phyloP scores from a whole-genome alignment of 2,113 vertebrate species.

The Vidua chalybeata region DNA sequence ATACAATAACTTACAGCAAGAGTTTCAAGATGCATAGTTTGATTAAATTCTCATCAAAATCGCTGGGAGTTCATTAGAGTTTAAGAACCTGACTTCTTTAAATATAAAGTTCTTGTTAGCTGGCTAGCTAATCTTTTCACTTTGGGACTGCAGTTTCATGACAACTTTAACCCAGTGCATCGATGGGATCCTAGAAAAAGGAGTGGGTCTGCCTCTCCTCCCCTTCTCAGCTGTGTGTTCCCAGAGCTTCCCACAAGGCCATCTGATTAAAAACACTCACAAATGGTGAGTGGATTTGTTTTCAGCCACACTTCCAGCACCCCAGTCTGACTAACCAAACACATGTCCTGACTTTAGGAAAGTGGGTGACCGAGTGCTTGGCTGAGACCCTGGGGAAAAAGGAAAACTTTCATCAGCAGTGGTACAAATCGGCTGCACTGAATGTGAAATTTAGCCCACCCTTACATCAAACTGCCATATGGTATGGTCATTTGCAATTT shows the following conservation, averaged over 20 bases:
- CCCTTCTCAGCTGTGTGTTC: not conserved
- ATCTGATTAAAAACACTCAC: not conserved
- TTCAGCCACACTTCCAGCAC: not conserved
- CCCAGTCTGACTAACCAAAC: not conserved
- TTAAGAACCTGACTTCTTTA: slow-evolving; percentile 3
- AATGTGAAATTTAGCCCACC: not conserved
- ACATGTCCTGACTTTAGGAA: not conserved
- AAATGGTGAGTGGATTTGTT: not conserved
- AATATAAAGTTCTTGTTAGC: not conserved
- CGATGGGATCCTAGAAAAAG: not conserved
- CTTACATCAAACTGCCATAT: not conserved
- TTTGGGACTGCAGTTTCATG: not conserved
- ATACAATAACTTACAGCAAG: not conserved
- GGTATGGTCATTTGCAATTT: not conserved
- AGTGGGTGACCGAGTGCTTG: not conserved
- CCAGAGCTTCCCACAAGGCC: not conserved
- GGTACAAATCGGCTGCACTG: not conserved
- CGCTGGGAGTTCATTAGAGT: slow-evolving; percentile 1
- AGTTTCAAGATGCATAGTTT: slow-evolving; percentile 2
- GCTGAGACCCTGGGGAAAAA: not conserved
- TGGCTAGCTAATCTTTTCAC: not conserved
- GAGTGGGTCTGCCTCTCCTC: not conserved
- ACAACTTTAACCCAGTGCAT: not conserved
- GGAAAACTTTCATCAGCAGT: not conserved
- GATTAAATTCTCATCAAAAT: slow-evolving; percentile 45